phyloP scores from a whole-genome alignment of 2,797 vertebrate species.

The Phataginus tetradactyla region DNA sequence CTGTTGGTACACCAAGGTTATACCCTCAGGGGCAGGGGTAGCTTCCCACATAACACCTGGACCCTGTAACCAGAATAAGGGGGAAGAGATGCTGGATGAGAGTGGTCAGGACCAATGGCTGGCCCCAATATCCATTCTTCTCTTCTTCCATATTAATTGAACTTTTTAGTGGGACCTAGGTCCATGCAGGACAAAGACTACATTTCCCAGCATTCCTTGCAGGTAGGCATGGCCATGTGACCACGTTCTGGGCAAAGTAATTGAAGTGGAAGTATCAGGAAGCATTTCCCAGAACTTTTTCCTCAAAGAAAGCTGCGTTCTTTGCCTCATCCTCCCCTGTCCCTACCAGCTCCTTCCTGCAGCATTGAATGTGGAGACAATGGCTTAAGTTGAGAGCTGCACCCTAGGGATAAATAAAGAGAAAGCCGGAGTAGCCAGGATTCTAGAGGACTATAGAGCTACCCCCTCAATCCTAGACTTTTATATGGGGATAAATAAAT shows the following conservation, averaged over 20 bases:
- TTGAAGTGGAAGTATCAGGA: not conserved
- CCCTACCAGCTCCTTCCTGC: not conserved
- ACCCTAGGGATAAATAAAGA: not conserved
- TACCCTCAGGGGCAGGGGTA: too few relatives aligned
- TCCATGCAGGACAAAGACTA: not conserved
- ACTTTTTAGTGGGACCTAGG: not conserved
- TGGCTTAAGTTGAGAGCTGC: not conserved
- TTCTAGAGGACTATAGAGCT: not conserved
- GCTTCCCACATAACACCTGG: not conserved
- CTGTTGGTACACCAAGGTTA: too few relatives aligned
- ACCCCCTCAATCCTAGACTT: not conserved
- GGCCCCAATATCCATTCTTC: not conserved
- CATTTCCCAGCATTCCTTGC: not conserved
- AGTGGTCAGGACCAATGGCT: not conserved
- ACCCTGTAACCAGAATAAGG: not conserved
- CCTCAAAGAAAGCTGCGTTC: not conserved
- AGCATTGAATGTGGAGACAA: not conserved
- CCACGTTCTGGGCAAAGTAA: not conserved
- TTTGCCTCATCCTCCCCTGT: not conserved
- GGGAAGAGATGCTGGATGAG: too few relatives aligned
- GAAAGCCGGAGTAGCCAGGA: not conserved
- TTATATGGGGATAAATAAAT: not conserved
- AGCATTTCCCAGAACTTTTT: not conserved
- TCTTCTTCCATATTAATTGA: not conserved
- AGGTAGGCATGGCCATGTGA: not conserved